These are phyloP conservation scores for Pammene fasciana DNA, from an alignment of 2,888 invertebrate genomes.

Conservation along the genomic window DNA sequence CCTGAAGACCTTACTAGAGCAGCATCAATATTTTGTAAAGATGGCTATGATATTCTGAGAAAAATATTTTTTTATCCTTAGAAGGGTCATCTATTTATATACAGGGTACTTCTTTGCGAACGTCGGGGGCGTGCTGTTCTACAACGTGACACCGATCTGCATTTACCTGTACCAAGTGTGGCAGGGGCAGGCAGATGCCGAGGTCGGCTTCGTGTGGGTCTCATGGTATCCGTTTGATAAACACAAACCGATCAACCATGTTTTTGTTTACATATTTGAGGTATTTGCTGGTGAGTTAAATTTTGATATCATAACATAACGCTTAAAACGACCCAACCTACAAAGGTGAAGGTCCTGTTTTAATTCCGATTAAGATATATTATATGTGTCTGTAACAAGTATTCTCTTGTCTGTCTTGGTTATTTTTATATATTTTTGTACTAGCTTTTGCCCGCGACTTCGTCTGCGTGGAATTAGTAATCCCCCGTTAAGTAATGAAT, in stretches of 20 bases:
- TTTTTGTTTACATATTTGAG: conserved; percentile 72
- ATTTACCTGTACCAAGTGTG: conserved; percentile 61
- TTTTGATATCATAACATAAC: background rate
- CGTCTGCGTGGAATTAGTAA: no score
- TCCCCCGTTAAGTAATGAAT: no score
- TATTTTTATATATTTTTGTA: no score
- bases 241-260: conserved; percentile 62
- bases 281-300: conserved; percentile 66
- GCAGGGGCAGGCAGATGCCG: conserved; percentile 56
- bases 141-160: conserved; percentile 69
- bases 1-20: no score
- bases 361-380: no score
- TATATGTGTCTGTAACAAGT: no score
- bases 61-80: background rate
- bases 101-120: conserved; percentile 71
- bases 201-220: conserved; percentile 71
- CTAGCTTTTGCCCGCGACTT: no score
- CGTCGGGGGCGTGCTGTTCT: conserved; percentile 71
- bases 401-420: no score
- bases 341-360: no score
- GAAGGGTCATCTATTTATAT: background rate
- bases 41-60: no score
- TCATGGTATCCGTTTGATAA: conserved; percentile 80
- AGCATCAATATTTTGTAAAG: no score
- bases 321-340: no score